These are phyloP conservation scores for Rhadina sibilatrix DNA, from an alignment of 2,113 vertebrate species.

Conservation along the genomic window DNA sequence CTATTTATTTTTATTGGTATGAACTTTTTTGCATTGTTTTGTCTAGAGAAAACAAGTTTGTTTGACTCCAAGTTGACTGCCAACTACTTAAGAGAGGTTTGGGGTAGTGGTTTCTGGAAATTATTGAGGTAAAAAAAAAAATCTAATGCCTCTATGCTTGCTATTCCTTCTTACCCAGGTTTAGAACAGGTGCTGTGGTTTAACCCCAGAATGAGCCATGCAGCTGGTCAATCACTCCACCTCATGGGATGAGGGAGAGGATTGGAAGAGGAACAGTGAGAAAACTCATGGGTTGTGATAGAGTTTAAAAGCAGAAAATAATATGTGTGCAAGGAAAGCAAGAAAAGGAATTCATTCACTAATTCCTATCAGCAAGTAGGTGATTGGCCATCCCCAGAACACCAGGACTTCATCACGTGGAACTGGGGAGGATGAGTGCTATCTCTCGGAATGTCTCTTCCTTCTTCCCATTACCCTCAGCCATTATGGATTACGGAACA, in stretches of 20 bases:
- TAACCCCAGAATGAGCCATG: not conserved
- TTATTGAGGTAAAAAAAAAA: not conserved
- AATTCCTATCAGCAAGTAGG: fast-evolving
- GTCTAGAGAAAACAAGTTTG: fast-evolving
- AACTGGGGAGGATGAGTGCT: fast-evolving
- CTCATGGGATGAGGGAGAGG: fast-evolving
- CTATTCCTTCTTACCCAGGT: not conserved
- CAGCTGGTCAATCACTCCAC: fast-evolving
- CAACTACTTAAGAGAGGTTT: not conserved
- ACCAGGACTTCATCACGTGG: not conserved
- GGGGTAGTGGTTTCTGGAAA: not conserved
- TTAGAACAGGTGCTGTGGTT: not conserved
- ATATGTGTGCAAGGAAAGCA: fast-evolving
- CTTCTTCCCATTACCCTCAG: not conserved
- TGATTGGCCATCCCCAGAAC: not conserved
- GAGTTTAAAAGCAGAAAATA: not conserved
- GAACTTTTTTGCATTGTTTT: not conserved
- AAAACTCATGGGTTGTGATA: not conserved
- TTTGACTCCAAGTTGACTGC: not conserved
- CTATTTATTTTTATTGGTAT: not conserved
- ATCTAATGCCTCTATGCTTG: not conserved
- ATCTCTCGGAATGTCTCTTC: not conserved
- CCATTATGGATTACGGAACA: not conserved
- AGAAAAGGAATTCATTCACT: not conserved
- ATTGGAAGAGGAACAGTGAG: not conserved